Evolutionary conservation across 2,797 vertebrate species (phyloP).

Genomic region (Falco rusticolus): DNA sequence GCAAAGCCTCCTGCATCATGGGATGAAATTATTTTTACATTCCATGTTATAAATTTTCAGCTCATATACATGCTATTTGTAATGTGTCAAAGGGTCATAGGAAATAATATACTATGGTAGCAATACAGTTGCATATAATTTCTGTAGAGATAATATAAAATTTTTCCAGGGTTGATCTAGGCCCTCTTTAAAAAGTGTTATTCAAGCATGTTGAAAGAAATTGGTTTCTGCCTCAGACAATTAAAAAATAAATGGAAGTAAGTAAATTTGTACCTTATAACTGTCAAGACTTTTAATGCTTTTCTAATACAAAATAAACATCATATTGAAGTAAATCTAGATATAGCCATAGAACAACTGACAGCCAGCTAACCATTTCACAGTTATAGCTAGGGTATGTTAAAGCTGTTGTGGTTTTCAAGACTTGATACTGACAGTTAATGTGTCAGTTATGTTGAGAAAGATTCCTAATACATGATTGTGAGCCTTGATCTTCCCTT

Average conservation of each 20-base stretch:
- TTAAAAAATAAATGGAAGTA: constrained; percentile 24
- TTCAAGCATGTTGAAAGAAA: neutral
- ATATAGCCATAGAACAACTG: neutral
- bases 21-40: neutral
- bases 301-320: constrained; percentile 34
- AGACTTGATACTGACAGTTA: neutral
- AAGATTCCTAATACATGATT: neutral
- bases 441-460: neutral
- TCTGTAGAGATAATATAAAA: neutral
- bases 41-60: neutral
- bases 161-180: neutral
- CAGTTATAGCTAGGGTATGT: neutral
- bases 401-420: neutral
- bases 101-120: neutral
- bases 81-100: neutral
- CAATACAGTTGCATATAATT: neutral
- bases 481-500: neutral
- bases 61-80: neutral
- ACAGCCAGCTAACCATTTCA: neutral
- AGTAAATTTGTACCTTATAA: constrained; percentile 18
- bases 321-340: neutral
- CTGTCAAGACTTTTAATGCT: constrained; percentile 8
- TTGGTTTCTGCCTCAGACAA: neutral
- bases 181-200: neutral
- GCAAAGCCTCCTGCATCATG: neutral